Base-by-base conservation (phyloP, 2,888 invertebrate genomes). In the Seladonia tumulorum region DNA sequence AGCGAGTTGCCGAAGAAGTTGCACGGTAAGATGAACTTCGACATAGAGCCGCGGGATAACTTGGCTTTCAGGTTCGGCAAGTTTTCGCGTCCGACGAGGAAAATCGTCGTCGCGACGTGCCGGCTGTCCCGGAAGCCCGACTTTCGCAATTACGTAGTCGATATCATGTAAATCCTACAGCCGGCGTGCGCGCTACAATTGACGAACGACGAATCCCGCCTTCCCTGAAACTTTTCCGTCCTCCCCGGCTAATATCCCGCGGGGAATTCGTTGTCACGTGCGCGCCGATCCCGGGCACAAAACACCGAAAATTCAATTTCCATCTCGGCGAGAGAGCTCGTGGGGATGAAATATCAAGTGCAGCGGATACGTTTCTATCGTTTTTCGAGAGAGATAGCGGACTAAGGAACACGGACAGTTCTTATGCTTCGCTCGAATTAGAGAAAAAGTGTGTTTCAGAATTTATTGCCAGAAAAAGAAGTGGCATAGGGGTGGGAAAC, bases 81-180 rank as follows among this genome's bases (percentile, higher is more conserved):
- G 81, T 83, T 83, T 86, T 57, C 83, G 78, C 74, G 66, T 83
- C 77, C 75, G 75, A 74, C 81, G 77, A 16, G 71, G 71, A 71
- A 53, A 84, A 75, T 66, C 72, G 82, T 45, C 71, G 82, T 78
- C 35, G 78, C 60, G 16, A 60, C 72, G 68, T 39, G 68, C 57
- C 81, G 83, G 82, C 68, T 82, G 74, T 47, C 70, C 57, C 29
- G 35, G 29, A 66, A 74, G 53, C 14, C 16, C 47, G 71, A 82
- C 79, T 83, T 75, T 81, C 77, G 85, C 90, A 90, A 89, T 90
- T 87, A 90, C 87, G 80, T 88, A 90, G 88, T 91, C 89, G 91
- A 91, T 89, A 88, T 90, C 89, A 90, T 89, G 91, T 89, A 91
- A 89, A 91, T 90, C 74, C 71, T 42, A 47, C 63, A 25, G 42